These are phyloP conservation scores for Crypturellus undulatus DNA, from an alignment of 2,113 vertebrate genomes.

Conservation along the genomic window DNA sequence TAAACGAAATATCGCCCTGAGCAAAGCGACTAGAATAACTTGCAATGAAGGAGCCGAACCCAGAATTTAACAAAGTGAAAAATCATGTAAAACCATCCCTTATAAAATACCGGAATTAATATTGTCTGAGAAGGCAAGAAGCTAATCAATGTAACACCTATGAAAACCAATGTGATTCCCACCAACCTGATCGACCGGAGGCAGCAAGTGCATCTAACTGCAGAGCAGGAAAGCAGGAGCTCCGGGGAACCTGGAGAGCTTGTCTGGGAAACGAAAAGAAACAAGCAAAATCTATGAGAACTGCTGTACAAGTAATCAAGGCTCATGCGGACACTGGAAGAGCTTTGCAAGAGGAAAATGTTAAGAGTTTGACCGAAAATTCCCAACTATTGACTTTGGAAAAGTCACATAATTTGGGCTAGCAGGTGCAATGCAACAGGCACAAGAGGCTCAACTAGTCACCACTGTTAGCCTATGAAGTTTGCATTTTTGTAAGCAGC, in stretches of 20 bases:
- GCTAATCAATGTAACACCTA: slow-evolving; percentile 34
- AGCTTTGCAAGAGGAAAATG: not conserved
- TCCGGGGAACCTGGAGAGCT: slow-evolving; percentile 48
- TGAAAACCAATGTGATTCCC: slow-evolving; percentile 25
- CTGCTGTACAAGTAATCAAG: slow-evolving; percentile 31
- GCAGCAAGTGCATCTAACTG: slow-evolving; percentile 40
- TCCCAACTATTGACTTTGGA: not conserved
- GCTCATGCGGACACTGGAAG: not conserved
- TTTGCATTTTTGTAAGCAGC: not conserved
- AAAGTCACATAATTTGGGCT: not conserved
- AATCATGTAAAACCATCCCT: slow-evolving; percentile 43
- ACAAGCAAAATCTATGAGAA: not conserved
- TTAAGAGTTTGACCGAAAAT: slow-evolving; percentile 22
- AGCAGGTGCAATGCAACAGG: not conserved
- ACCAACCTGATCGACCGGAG: slow-evolving; percentile 41
- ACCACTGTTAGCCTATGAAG: not conserved
- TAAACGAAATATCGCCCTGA: slow-evolving; percentile 28
- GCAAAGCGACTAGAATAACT: not conserved
- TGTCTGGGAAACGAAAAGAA: slow-evolving; percentile 57
- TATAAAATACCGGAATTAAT: slow-evolving; percentile 41
- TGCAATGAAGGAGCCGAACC: slow-evolving; percentile 2
- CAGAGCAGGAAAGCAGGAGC: slow-evolving; percentile 38
- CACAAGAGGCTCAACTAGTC: not conserved
- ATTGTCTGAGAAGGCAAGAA: slow-evolving; percentile 45
- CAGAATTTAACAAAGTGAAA: slow-evolving; percentile 52